phyloP scores from a whole-genome alignment of 2,888 invertebrate genomes.

The Apantesis nais region DNA sequence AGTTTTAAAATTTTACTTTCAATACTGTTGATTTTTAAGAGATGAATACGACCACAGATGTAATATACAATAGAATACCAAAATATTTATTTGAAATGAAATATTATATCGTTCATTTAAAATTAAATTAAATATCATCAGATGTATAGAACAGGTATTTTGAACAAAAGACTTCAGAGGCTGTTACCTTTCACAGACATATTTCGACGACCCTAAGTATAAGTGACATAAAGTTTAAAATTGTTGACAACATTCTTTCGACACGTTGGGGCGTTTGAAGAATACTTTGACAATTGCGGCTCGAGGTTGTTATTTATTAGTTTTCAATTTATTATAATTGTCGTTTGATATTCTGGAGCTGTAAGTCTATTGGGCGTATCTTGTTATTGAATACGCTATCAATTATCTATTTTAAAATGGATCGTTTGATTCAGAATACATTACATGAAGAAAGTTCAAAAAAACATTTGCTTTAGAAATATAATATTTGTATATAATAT shows the following conservation, averaged over 20 bases:
- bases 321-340: background rate
- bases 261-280: background rate
- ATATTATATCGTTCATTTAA: slow-evolving; percentile 14
- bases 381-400: too few species aligned
- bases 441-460: background rate
- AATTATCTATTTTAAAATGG: background rate
- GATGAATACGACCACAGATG: background rate
- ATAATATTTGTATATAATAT: too few species aligned
- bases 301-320: background rate
- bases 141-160: slow-evolving; percentile 22
- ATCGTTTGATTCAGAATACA: background rate
- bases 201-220: background rate
- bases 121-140: slow-evolving; percentile 20
- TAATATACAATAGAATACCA: background rate
- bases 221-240: background rate
- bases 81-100: slow-evolving; percentile 5
- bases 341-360: background rate
- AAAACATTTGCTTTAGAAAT: background rate
- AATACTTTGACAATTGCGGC: background rate
- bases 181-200: slow-evolving; percentile 20
- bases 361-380: too few species aligned
- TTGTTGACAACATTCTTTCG: background rate
- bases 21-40: background rate
- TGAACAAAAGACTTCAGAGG: slow-evolving; percentile 29
- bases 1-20: too few species aligned